These are phyloP conservation scores for Hirundo rustica DNA, from an alignment of 2,797 vertebrate genomes.

Conservation along the genomic window DNA sequence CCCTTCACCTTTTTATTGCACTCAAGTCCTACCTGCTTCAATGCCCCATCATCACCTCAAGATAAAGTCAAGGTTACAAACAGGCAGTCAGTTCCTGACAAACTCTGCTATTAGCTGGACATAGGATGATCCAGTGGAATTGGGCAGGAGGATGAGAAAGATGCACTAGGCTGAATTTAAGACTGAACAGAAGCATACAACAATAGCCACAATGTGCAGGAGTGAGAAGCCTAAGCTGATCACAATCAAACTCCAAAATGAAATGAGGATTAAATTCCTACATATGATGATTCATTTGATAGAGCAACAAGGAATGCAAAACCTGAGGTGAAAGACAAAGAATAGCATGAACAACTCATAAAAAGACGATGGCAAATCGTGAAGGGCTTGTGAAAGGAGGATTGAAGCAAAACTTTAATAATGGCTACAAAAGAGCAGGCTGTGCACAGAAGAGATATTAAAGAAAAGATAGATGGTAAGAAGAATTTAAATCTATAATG, in stretches of 20 bases:
- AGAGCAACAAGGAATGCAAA: background rate
- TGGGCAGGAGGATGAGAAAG: background rate
- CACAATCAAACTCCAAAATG: background rate
- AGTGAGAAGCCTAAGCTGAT: background rate
- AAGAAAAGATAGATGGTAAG: background rate
- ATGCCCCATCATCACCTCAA: background rate
- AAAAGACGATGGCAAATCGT: background rate
- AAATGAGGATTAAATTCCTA: slow-evolving; percentile 5
- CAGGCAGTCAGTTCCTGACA: background rate
- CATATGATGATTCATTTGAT: background rate
- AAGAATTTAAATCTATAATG: slow-evolving; percentile 37
- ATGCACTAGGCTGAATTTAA: background rate
- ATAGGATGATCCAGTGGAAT: background rate
- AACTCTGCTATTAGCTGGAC: background rate
- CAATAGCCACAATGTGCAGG: background rate
- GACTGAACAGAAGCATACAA: background rate
- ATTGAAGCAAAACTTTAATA: slow-evolving; percentile 39
- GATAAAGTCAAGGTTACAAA: background rate
- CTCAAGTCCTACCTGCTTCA: background rate
- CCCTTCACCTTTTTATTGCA: background rate
- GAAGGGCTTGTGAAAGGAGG: background rate
- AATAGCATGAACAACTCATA: background rate
- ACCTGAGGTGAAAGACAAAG: background rate
- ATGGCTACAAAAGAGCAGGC: background rate
- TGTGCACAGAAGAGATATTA: slow-evolving; percentile 1